phyloP scores from a whole-genome alignment of 2,888 invertebrate species.

The Cinara cedri region DNA sequence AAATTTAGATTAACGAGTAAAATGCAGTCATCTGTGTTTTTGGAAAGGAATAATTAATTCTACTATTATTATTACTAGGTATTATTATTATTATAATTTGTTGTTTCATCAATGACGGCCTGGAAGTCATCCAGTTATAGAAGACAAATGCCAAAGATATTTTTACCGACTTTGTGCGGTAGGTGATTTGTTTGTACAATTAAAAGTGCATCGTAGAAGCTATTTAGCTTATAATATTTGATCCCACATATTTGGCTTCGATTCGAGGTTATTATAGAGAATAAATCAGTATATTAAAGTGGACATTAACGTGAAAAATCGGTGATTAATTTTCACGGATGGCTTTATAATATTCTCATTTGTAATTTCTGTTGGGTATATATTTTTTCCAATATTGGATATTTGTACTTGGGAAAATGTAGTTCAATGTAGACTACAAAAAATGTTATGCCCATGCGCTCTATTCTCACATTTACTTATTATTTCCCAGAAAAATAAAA shows the following conservation, averaged over 20 bases:
- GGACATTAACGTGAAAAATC: conserved; percentile 6
- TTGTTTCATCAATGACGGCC: not conserved
- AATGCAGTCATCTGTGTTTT: not conserved
- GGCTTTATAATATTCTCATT: no score
- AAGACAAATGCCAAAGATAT: conserved; percentile 29
- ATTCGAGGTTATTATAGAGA: conserved; percentile 25
- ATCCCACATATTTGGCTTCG: conserved; percentile 33
- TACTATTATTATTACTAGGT: no score
- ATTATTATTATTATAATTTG: not conserved
- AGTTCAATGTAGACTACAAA: no score
- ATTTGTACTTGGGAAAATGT: no score
- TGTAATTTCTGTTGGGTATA: no score
- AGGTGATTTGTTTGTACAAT: conserved; percentile 33
- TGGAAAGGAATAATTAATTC: not conserved
- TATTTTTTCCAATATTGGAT: no score
- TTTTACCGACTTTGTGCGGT: conserved; percentile 13
- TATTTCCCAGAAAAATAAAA: no score
- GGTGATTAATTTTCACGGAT: not conserved
- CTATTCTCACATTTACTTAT: no score
- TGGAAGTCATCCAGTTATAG: conserved; percentile 19
- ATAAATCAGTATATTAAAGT: not conserved
- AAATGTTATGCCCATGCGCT: no score
- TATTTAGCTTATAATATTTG: conserved; percentile 23
- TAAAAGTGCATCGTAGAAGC: conserved; percentile 22
- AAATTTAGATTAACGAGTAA: not conserved